Conservation (phyloP, 2,888 invertebrate genomes). For the Congeria kusceri region DNA sequence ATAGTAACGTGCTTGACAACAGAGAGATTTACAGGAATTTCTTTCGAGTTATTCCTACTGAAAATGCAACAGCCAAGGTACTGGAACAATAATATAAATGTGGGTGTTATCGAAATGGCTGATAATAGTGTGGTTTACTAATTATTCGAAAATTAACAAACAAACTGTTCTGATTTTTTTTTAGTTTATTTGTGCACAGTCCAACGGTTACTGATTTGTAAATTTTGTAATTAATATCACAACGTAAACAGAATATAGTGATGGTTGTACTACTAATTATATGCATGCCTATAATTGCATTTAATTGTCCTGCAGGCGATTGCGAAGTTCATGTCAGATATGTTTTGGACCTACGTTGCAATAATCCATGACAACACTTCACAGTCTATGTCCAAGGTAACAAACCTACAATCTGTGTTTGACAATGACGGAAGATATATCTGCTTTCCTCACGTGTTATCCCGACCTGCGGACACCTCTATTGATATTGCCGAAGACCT, state of each 20-base stretch:
- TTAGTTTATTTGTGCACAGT: too few relatives aligned
- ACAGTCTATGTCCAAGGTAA: not conserved
- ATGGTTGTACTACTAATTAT: too few relatives aligned
- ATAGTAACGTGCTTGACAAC: not conserved
- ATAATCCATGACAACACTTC: not conserved
- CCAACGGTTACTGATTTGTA: not conserved
- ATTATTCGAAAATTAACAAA: too few relatives aligned
- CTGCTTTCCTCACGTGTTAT: not conserved
- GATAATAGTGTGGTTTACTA: not conserved
- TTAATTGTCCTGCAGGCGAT: not conserved
- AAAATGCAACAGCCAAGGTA: not conserved
- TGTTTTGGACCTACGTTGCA: conserved; percentile 3
- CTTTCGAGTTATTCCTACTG: conserved; percentile 18
- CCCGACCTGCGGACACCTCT: not conserved
- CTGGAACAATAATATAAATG: not conserved
- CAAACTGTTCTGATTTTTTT: too few relatives aligned
- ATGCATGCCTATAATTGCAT: not conserved
- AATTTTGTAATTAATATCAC: too few relatives aligned
- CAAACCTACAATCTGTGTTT: not conserved
- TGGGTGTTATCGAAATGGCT: not conserved
- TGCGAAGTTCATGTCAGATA: not conserved
- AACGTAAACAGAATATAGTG: too few relatives aligned
- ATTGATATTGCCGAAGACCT: not conserved
- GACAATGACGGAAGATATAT: not conserved
- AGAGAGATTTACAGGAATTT: conserved; percentile 10